These are phyloP conservation scores for Helicoverpa assulta DNA, from an alignment of 2,888 invertebrate genomes.

Conservation along the genomic window DNA sequence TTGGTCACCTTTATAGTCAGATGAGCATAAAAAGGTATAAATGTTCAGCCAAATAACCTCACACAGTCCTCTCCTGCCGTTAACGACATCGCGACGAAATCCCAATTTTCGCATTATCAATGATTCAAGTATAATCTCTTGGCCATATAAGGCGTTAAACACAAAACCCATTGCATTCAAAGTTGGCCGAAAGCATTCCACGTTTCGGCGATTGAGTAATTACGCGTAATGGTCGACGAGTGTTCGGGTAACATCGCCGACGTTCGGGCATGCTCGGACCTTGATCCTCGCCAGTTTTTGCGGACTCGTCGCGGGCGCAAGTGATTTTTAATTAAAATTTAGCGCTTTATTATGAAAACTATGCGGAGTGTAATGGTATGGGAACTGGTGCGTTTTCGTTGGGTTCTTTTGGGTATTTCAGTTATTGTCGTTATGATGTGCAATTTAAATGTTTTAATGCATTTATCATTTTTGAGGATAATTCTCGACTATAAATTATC, in stretches of 20 bases:
- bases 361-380: slow-evolving; percentile 68
- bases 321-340: slow-evolving; percentile 87
- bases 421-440: slow-evolving; percentile 20
- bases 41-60: slow-evolving; percentile 48
- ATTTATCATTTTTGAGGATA: too few relatives aligned
- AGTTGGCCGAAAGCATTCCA: slow-evolving; percentile 70
- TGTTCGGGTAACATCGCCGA: slow-evolving; percentile 71
- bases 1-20: slow-evolving; percentile 36
- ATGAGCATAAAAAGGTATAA: slow-evolving; percentile 48
- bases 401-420: slow-evolving; percentile 12
- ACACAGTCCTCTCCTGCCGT: slow-evolving; percentile 34
- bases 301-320: slow-evolving; percentile 66
- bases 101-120: slow-evolving; percentile 65
- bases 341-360: slow-evolving; percentile 85
- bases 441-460: slow-evolving; percentile 18
- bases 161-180: slow-evolving; percentile 63
- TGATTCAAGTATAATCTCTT: slow-evolving; percentile 64
- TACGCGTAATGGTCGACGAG: slow-evolving; percentile 73
- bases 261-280: slow-evolving; percentile 76
- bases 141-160: slow-evolving; percentile 61
- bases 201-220: slow-evolving; percentile 82
- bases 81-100: slow-evolving; percentile 56
- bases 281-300: slow-evolving; percentile 74
- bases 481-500: too few relatives aligned
- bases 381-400: slow-evolving; percentile 30